Percentiles rank a stretch among this genome's conserved stretches.
Evolutionary conservation across 2,888 invertebrate species (phyloP).

Genomic region (Eretmocerus hayati): DNA sequence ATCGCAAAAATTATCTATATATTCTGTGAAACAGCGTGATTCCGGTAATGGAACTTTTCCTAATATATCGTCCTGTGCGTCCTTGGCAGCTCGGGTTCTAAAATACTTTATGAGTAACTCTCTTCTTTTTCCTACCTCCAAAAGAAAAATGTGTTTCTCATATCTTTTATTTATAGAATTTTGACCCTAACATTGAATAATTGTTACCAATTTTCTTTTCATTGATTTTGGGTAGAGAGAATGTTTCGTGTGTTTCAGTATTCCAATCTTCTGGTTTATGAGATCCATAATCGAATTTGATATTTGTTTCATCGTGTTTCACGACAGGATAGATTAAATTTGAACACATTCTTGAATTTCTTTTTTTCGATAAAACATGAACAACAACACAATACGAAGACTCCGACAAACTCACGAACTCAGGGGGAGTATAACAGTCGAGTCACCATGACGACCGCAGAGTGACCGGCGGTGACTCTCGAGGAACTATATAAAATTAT

Average conservation of each 20-base stretch:
- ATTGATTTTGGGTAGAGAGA: constrained; percentile 18
- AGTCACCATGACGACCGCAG: no score
- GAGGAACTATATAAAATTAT: no score
- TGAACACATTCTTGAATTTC: constrained; percentile 10
- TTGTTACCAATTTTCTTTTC: constrained; percentile 21
- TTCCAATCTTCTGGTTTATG: constrained; percentile 14
- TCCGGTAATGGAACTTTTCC: constrained; percentile 11
- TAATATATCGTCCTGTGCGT: constrained; percentile 20
- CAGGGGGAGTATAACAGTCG: no score
- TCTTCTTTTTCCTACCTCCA: constrained; percentile 23
- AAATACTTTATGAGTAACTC: constrained; percentile 25
- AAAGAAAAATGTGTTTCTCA: no score
- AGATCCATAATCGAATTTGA: constrained; percentile 9
- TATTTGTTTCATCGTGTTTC: constrained; percentile 13
- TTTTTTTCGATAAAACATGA: no score
- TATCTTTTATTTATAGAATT: constrained; percentile 16
- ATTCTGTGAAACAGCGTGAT: constrained; percentile 19
- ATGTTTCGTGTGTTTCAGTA: constrained; percentile 19
- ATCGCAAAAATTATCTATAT: constrained; percentile 23
- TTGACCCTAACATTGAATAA: constrained; percentile 5
- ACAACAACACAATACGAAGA: no score
- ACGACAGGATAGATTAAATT: constrained; percentile 20
- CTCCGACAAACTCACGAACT: no score
- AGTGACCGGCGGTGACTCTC: no score
- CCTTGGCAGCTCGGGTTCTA: constrained; percentile 20